Conservation (phyloP, 2,797 vertebrate species). For the Eulemur coronatus region DNA sequence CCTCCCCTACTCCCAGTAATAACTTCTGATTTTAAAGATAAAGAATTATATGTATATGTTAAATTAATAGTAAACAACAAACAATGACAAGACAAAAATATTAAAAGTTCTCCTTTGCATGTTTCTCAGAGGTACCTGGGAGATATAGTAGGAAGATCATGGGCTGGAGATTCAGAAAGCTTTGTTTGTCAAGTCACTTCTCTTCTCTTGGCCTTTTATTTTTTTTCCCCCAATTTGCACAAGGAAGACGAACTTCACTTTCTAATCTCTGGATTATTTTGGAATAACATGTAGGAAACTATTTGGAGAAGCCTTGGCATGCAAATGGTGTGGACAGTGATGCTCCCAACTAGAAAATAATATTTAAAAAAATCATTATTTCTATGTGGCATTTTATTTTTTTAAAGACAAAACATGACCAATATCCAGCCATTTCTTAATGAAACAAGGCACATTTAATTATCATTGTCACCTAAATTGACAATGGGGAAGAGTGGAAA, state of each 20-base stretch:
- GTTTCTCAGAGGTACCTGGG: not conserved
- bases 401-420: not conserved
- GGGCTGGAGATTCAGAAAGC: not conserved
- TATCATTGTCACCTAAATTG: not conserved
- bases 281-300: not conserved
- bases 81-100: not conserved
- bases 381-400: not conserved
- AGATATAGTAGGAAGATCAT: not conserved
- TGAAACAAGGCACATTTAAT: conserved; percentile 19
- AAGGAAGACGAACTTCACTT: not conserved
- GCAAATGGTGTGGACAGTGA: not conserved
- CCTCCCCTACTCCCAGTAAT: not conserved
- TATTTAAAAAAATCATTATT: not conserved
- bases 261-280: conserved; percentile 2
- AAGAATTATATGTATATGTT: not conserved
- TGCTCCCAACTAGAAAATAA: not conserved
- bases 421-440: not conserved
- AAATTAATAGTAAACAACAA: not conserved
- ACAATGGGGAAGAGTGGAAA: not conserved
- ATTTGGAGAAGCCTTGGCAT: not conserved
- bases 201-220: not conserved
- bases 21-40: conserved; percentile 5
- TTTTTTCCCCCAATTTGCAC: not conserved
- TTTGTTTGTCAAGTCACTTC: not conserved
- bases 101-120: not conserved